Evolutionary conservation across 2,797 vertebrate genomes (phyloP), one percentile per base, ranked within the genome.

Genomic region (Adelosebastes latens): DNA sequence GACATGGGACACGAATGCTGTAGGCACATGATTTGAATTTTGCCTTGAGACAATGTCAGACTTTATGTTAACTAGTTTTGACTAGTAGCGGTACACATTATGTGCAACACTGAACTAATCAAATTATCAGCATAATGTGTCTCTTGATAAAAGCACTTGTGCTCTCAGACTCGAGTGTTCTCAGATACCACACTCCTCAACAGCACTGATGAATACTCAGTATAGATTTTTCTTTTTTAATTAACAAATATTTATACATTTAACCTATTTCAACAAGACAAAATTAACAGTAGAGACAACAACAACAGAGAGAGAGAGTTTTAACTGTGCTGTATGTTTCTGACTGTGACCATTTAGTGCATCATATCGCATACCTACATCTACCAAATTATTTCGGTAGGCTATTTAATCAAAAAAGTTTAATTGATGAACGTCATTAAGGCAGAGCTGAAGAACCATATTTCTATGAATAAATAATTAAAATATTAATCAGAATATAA

Each of bases 131-230:
- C 16, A 53, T 53, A 52, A 52, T 36, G 64, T 73, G 24, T 68
- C 76, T 69, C 59, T 59, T 61, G 42, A 76, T 72, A 55, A 60
- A 22, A 66, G 67, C 42, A 69, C 79, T 84, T 78, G 49, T 75
- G 63, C 42, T 72, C 31, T 65, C 69, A 42, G 22, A 12, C 39
- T 70, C 34, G 20, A 86, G 65, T 25, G 67, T 16, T 4, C 53
- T 72, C 46, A 5, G 1, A 72, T 64, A 32, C 8, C 14, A 27
- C 72, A 75, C 36, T 59, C 31, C 42, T 68, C 24, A 62, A 42
- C 34, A 53, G 20, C 62, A 61, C 71, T 14, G 20, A 65, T 46
- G 34, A 80, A 36, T 24, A 36, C 27, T 72, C 22, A 24, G 29
- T n/a, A 5, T 11, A 56, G n/a, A 4, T 6, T 20, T 60, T 66